These are phyloP conservation scores for Lingula anatina DNA, from an alignment of 2,888 invertebrate species.

Conservation along the genomic window DNA sequence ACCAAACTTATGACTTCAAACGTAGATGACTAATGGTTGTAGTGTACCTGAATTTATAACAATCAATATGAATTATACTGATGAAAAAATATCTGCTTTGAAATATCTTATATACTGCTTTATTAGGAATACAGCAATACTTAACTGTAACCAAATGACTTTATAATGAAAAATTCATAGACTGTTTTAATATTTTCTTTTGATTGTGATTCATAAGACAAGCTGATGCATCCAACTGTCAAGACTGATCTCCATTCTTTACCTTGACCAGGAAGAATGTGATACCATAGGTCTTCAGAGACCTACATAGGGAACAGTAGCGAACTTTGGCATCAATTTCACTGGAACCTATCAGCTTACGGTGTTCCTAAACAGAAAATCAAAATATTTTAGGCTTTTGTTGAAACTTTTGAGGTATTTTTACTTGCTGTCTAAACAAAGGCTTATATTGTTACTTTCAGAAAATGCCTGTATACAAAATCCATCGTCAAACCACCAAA, in stretches of 20 bases:
- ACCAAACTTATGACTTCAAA: no score
- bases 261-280: slow-evolving; percentile 98
- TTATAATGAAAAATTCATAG: background rate
- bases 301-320: slow-evolving; percentile 92
- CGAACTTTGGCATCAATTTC: slow-evolving; percentile 93
- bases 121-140: no score
- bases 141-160: no score
- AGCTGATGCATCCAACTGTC: background rate
- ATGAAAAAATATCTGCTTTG: no score
- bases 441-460: background rate
- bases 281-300: slow-evolving; percentile 96
- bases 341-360: slow-evolving; percentile 70
- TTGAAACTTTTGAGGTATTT: background rate
- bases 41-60: no score
- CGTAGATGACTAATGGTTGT: no score
- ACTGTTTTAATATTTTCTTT: background rate
- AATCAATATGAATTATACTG: no score
- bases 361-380: slow-evolving; percentile 64
- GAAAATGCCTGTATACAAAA: background rate
- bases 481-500: no score
- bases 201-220: background rate
- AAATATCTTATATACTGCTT: no score
- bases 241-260: slow-evolving; percentile 58
- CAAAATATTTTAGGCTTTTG: background rate
- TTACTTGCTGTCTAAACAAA: background rate